Evolutionary conservation across 2,888 invertebrate genomes (phyloP).

Genomic region (Dastarcus helophoroides): DNA sequence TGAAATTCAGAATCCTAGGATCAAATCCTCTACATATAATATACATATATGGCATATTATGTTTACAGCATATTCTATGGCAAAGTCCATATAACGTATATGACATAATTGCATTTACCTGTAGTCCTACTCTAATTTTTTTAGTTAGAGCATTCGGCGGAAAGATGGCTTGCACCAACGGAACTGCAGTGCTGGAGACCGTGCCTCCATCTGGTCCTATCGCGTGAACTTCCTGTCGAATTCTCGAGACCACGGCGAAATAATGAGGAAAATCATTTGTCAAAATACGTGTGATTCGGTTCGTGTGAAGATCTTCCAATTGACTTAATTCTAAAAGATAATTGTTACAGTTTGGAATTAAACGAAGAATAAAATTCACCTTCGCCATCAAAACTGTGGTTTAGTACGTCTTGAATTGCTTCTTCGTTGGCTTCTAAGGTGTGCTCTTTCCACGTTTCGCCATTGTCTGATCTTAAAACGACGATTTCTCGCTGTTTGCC

Average conservation of each 20-base stretch:
- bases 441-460: conserved; percentile 98
- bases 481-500: conserved; percentile 94
- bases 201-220: conserved; percentile 97
- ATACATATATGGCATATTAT: too few species aligned
- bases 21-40: too few species aligned
- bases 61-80: too few species aligned
- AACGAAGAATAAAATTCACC: conserved; percentile 34
- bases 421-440: conserved; percentile 75
- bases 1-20: too few species aligned
- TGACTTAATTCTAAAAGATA: conserved; percentile 54
- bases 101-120: conserved; percentile 46
- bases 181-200: conserved; percentile 87
- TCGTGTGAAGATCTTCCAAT: conserved; percentile 75
- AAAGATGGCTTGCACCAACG: conserved; percentile 75
- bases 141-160: conserved; percentile 96
- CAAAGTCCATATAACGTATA: too few species aligned
- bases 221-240: conserved; percentile 92
- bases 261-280: conserved; percentile 98
- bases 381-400: conserved; percentile 82
- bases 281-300: conserved; percentile 83
- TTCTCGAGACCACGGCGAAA: conserved; percentile 88
- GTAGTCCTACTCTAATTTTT: conserved; percentile 94
- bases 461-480: conserved; percentile 91
- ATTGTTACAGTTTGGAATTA: not conserved
- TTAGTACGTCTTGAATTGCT: conserved; percentile 81